Base-by-base conservation (phyloP, 2,113 vertebrate species). In the Bolborhynchus lineola region DNA sequence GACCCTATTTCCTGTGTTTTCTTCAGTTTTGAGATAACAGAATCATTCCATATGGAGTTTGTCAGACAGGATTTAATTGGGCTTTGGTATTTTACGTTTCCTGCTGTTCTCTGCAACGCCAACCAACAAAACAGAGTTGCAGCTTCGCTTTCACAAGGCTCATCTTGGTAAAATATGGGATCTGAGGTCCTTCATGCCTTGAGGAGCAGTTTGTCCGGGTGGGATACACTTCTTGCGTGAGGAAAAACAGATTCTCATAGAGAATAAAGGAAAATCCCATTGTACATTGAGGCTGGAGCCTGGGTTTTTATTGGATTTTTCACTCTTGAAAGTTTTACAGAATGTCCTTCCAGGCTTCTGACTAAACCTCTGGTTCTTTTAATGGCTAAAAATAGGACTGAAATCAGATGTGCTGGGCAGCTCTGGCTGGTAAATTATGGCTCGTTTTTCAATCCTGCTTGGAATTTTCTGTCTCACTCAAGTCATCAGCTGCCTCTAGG, bases 51-150 rank as follows among this genome's bases (percentile, higher is more conserved):
- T 35, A 16, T 52, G 78, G 88, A 75, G 65, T 76, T 87, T 64
- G 70, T 91, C 92, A 82, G 37, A 16, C 13, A 0, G 17, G 86
- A 62, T 95, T 83, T 72, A 63, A 53, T 72, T 88, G 37, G 24
- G 46, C 67, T 50, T 65, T 76, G 37, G 6, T 28, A 59, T 86
- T 93, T 90, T 59, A 28, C 52, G 13, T 68, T 94, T 88, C 86
- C 82, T 88, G 82, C 52, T 33, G 1, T 46, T 85, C 65, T 76
- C 70, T 18, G 21, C 24, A 23, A 1, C 47, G 10, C 37, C 21
- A 3, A 37, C 1, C 8, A 59, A 2, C 47, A 35, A 24, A 59
- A 59, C 7, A 1, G 35, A 41, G 39, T n/a, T 0, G 0, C 53
- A 16, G 88, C 62, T 71, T 63, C 46, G 62, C 82, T 24, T 41